A percentile compares a stretch with the other conserved stretches of the same genome.
These are phyloP conservation scores for Deroptyus accipitrinus DNA, from an alignment of 2,113 vertebrate genomes.

Conservation along the genomic window DNA sequence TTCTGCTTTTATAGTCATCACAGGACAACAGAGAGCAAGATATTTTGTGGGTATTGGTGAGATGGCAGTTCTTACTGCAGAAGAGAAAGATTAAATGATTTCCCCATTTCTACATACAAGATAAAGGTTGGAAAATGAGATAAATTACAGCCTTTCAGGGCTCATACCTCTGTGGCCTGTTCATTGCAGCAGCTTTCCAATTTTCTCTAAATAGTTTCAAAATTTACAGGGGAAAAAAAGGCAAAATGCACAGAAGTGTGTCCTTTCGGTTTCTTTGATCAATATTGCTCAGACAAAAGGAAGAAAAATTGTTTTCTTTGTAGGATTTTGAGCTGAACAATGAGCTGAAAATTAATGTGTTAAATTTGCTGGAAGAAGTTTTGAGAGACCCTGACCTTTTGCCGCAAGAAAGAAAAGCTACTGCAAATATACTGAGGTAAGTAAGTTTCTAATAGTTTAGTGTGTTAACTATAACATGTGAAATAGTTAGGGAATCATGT, in stretches of 20 bases:
- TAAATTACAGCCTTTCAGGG: background rate
- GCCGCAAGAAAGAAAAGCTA: slow-evolving; percentile 97
- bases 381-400: slow-evolving; percentile 94
- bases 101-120: background rate
- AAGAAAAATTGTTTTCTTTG: slow-evolving; percentile 11
- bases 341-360: slow-evolving; percentile 92
- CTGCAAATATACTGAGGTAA: slow-evolving; percentile 94
- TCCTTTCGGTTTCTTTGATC: background rate
- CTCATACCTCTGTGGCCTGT: background rate
- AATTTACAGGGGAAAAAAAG: background rate
- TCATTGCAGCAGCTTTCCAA: background rate
- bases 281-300: background rate
- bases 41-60: background rate
- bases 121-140: background rate
- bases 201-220: background rate
- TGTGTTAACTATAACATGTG: background rate
- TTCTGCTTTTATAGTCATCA: background rate
- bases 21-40: background rate
- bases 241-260: background rate
- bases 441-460: background rate
- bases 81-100: background rate
- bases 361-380: slow-evolving; percentile 95
- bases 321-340: slow-evolving; percentile 97
- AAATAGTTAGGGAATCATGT: background rate
- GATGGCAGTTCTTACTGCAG: background rate